Evolutionary conservation across 2,113 vertebrate species (phyloP), one percentile per base, ranked within the genome.

Genomic region (Sylvia atricapilla): DNA sequence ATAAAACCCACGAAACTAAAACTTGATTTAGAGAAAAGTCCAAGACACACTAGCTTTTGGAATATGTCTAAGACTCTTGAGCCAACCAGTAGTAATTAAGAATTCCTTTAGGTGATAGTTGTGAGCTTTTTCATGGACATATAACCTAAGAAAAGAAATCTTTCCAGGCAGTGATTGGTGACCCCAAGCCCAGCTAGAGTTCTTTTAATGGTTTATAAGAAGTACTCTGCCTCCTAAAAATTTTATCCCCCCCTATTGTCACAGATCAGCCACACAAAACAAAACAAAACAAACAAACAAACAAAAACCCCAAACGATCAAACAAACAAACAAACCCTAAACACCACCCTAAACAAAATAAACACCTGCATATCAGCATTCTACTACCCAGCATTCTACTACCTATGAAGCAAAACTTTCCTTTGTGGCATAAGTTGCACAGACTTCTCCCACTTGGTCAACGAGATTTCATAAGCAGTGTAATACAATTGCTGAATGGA

Each of bases 181-280:
- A 60, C 3, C 6, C 3, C 11, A 73, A 80, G 6, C 7, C 22
- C 24, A 56, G 24, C 11, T 22, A 60, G 8, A 43, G 27, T 20
- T 37, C 20, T 60, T 7, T 11, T 31, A 17, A n/a, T 5, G 20
- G 4, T 35, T 69, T 37, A 20, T 25, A 60, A 53, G 24, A 82
- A 35, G 6, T 41, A 59, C 30, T 67, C 35, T 44, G 2, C 21
- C 10, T 43, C 21, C 24, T 53, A 62, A 66, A 89, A 73, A 6
- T 2, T 23, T 59, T n/a, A 47, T 15, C 2, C 5, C 3, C 3
- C 3, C 4, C 4, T 23, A 1, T 73, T 73, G 21, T 60, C 4
- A 35, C 21, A 53, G 6, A 16, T 58, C 52, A 75, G 12, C 6
- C 2, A 0, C 9, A 7, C 7, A 63, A 25, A 20, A 73, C n/a